A percentile compares a stretch with the other conserved stretches of the same genome.
phyloP scores from a whole-genome alignment of 2,113 vertebrate genomes.

The Stigmatopora nigra region DNA sequence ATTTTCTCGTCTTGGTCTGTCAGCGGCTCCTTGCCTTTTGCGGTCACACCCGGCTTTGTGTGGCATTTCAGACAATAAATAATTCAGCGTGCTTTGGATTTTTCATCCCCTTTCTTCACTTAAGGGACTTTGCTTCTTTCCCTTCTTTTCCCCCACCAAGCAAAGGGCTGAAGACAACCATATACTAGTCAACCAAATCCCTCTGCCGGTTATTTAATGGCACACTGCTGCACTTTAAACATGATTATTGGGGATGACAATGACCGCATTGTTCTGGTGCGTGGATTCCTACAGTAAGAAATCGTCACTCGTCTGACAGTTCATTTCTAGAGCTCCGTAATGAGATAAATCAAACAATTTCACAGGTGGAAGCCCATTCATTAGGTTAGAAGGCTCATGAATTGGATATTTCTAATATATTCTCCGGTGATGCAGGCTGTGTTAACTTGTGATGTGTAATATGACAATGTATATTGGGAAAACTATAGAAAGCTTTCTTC shows the following conservation, averaged over 20 bases:
- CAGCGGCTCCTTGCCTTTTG: conserved; percentile 19
- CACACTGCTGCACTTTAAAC: background rate
- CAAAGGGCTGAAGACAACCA: conserved; percentile 7
- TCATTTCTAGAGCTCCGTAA: background rate
- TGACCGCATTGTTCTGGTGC: background rate
- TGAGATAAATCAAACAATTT: background rate
- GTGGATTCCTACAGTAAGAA: background rate
- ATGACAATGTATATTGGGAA: no score
- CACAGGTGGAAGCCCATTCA: background rate
- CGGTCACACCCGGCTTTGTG: conserved; percentile 31
- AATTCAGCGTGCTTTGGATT: conserved; percentile 44
- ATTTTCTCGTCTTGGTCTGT: background rate
- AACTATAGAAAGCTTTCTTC: no score
- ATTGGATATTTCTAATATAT: background rate
- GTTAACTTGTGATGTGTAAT: no score
- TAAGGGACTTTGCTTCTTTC: conserved; percentile 8
- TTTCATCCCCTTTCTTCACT: conserved; percentile 38
- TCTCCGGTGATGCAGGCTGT: no score
- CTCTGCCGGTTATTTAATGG: background rate
- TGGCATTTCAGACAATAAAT: conserved; percentile 51
- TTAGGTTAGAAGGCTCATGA: background rate
- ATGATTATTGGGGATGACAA: background rate
- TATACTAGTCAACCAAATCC: no score
- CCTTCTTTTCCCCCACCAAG: conserved; percentile 14
- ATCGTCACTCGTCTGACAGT: background rate